These are phyloP conservation scores for Helicolenus hilgendorfi DNA, from an alignment of 2,797 vertebrate genomes.

Conservation along the genomic window DNA sequence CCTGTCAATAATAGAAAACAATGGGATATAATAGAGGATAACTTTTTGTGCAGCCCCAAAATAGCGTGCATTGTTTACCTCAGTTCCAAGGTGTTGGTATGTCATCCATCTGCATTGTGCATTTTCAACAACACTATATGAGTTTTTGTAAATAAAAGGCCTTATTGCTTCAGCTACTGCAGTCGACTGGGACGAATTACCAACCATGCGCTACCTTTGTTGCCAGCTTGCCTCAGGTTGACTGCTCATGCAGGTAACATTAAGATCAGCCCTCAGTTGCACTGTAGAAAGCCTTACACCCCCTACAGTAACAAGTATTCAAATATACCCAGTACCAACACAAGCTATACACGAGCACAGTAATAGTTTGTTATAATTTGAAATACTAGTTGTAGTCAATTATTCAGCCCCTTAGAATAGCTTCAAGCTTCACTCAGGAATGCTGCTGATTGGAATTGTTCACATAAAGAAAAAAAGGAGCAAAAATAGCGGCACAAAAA, in stretches of 20 bases:
- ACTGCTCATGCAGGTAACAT: constrained; percentile 55
- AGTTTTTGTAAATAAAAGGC: constrained; percentile 40
- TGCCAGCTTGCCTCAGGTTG: constrained; percentile 54
- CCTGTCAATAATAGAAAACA: not conserved
- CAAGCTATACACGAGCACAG: not conserved
- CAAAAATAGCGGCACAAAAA: constrained; percentile 77
- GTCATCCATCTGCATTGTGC: constrained; percentile 36
- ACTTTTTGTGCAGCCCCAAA: not conserved
- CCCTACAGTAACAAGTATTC: constrained; percentile 2
- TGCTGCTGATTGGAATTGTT: constrained; percentile 68
- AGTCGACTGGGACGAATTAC: constrained; percentile 37
- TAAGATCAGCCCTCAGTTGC: constrained; percentile 31
- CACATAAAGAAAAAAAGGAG: constrained; percentile 17
- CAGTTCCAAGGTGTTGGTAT: not conserved
- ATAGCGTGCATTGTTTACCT: constrained; percentile 17
- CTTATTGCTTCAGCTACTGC: constrained; percentile 34
- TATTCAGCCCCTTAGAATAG: constrained; percentile 37
- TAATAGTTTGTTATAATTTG: constrained; percentile 40
- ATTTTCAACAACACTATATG: constrained; percentile 19
- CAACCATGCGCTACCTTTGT: constrained; percentile 2
- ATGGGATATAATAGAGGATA: not conserved
- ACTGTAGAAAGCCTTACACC: constrained; percentile 1
- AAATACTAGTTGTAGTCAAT: constrained; percentile 41
- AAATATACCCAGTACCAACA: constrained; percentile 21
- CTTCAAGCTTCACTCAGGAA: constrained; percentile 41